A percentile compares a stretch with the other conserved stretches of the same genome.
phyloP scores from a whole-genome alignment of 2,888 invertebrate genomes.

The Patella ulyssiponensis region DNA sequence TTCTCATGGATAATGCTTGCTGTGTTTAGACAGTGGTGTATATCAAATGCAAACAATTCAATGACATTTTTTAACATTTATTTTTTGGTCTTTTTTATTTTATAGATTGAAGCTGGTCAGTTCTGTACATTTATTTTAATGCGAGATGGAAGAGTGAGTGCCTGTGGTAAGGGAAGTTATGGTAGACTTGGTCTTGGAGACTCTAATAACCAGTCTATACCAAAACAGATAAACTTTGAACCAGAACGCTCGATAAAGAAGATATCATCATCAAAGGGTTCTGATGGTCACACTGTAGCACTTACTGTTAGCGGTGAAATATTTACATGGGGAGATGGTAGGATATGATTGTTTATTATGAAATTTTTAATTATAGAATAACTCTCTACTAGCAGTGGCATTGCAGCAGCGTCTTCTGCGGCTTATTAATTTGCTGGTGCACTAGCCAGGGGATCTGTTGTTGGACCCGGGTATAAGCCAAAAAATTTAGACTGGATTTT shows the following conservation, averaged over 20 bases:
- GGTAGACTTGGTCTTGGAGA: slow-evolving; percentile 79
- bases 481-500: too few relatives aligned
- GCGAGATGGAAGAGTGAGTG: slow-evolving; percentile 76
- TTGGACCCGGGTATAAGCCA: too few relatives aligned
- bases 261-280: slow-evolving; percentile 78
- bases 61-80: too few relatives aligned
- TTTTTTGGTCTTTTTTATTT: slow-evolving; percentile 18
- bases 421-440: too few relatives aligned
- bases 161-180: slow-evolving; percentile 79
- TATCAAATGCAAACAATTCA: too few relatives aligned
- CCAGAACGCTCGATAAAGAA: slow-evolving; percentile 71
- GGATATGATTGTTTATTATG: slow-evolving; percentile 27
- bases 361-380: too few relatives aligned
- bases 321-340: slow-evolving; percentile 80
- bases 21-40: too few relatives aligned
- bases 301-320: slow-evolving; percentile 79
- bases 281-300: slow-evolving; percentile 79
- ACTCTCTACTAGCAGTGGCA: too few relatives aligned
- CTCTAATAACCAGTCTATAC: slow-evolving; percentile 77
- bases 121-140: slow-evolving; percentile 79
- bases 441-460: too few relatives aligned
- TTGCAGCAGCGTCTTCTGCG: too few relatives aligned
- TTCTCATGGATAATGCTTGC: too few relatives aligned
- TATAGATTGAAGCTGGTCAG: slow-evolving; percentile 78
- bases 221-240: slow-evolving; percentile 76